Percentiles rank a stretch among this genome's conserved stretches.
phyloP scores from a whole-genome alignment of 2,797 vertebrate genomes.

The Octomys mimax region DNA sequence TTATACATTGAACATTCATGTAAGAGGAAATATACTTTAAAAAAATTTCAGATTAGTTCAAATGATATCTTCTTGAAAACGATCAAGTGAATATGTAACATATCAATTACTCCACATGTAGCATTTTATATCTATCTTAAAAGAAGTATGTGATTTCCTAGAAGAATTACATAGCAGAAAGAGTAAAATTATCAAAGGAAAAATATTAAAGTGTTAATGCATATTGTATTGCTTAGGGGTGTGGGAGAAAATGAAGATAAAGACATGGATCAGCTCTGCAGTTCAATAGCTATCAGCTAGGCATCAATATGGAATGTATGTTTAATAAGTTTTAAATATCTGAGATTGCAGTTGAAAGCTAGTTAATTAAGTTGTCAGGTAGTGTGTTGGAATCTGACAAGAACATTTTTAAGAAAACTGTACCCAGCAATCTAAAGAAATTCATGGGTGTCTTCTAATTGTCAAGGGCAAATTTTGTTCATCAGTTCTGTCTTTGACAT shows the following conservation, averaged over 20 bases:
- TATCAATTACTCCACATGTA: conserved; percentile 82
- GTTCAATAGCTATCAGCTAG: conserved; percentile 89
- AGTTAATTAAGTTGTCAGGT: conserved; percentile 94
- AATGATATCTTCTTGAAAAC: conserved; percentile 85
- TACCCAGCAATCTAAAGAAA: conserved; percentile 92
- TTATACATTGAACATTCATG: conserved; percentile 79
- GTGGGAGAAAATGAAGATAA: conserved; percentile 85
- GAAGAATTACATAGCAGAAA: conserved; percentile 84
- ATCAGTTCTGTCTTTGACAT: conserved; percentile 93
- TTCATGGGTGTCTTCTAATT: conserved; percentile 94
- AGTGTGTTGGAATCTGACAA: conserved; percentile 93
- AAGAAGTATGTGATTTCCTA: conserved; percentile 83
- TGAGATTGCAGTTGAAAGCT: conserved; percentile 93
- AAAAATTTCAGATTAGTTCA: conserved; percentile 80
- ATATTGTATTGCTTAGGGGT: conserved; percentile 85
- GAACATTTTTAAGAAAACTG: conserved; percentile 93
- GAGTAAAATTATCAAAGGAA: conserved; percentile 84
- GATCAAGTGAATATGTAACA: conserved; percentile 86
- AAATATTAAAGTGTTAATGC: conserved; percentile 85
- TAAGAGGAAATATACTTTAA: conserved; percentile 78
- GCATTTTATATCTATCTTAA: conserved; percentile 85
- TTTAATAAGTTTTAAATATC: conserved; percentile 94
- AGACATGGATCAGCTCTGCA: conserved; percentile 85
- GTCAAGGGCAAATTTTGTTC: conserved; percentile 94
- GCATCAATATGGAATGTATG: conserved; percentile 91